phyloP scores from a whole-genome alignment of 2,113 vertebrate genomes.

The Elanoides forficatus region DNA sequence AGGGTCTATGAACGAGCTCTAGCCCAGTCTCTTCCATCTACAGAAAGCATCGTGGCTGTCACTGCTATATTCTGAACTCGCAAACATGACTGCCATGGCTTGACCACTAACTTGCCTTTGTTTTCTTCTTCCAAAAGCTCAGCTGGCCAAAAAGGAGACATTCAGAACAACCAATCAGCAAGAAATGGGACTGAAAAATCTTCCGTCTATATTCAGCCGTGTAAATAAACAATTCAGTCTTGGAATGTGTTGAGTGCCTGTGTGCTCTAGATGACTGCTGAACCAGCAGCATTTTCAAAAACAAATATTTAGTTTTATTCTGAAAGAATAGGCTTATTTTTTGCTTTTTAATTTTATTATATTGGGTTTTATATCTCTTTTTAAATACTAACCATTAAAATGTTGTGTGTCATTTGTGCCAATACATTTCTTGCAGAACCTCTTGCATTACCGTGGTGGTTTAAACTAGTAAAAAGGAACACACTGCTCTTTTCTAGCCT shows the following conservation, averaged over 20 bases:
- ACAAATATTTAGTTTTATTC: background rate
- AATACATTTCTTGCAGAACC: background rate
- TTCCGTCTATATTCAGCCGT: background rate
- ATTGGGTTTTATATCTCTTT: rapidly evolving
- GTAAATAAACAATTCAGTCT: background rate
- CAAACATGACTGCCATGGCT: background rate
- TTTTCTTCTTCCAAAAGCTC: background rate
- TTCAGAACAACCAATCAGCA: background rate
- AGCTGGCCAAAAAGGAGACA: background rate
- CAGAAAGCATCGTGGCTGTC: background rate
- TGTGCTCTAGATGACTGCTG: background rate
- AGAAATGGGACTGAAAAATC: background rate
- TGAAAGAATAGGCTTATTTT: background rate
- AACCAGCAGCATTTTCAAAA: background rate
- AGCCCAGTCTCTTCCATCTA: background rate
- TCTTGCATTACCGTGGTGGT: background rate
- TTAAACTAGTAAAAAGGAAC: background rate
- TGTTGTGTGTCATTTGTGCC: background rate
- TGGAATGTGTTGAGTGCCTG: background rate
- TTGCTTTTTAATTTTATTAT: background rate
- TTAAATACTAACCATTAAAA: background rate
- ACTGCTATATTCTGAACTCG: background rate
- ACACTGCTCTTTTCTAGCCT: background rate
- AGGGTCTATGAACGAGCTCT: background rate
- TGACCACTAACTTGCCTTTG: background rate